Conservation (phyloP, 2,797 vertebrate genomes). For the Hephaestus fuliginosus region DNA sequence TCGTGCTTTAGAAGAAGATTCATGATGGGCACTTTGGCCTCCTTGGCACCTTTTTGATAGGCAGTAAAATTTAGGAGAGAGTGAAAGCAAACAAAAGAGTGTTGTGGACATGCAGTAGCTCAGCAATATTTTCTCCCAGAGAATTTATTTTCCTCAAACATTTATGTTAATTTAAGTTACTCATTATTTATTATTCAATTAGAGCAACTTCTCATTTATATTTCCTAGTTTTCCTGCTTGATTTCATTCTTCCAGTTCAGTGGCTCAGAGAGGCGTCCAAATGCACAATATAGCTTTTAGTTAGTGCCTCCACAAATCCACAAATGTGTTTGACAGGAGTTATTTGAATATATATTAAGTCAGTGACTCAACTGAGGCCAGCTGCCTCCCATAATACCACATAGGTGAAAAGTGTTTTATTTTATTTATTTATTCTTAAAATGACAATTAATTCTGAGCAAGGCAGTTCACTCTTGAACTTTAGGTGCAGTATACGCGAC, state of each 20-base stretch:
- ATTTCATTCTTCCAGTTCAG: slow-evolving; percentile 13
- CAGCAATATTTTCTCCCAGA: slow-evolving; percentile 28
- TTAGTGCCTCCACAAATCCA: slow-evolving; percentile 37
- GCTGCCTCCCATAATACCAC: not conserved
- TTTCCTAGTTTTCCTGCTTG: slow-evolving; percentile 26
- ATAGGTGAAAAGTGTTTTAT: not conserved
- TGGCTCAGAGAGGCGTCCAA: slow-evolving; percentile 29
- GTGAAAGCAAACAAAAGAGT: slow-evolving; percentile 34
- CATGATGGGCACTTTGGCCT: slow-evolving; percentile 21
- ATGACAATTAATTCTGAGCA: not conserved
- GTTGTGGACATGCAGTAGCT: slow-evolving; percentile 14
- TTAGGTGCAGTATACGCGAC: not conserved
- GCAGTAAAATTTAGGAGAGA: slow-evolving; percentile 23
- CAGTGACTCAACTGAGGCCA: slow-evolving; percentile 25
- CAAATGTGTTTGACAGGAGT: slow-evolving; percentile 35
- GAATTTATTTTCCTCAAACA: slow-evolving; percentile 38
- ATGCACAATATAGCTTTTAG: slow-evolving; percentile 25
- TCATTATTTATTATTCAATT: slow-evolving; percentile 47
- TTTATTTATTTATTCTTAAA: slow-evolving; percentile 16
- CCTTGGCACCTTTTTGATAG: slow-evolving; percentile 33
- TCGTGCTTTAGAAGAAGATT: slow-evolving; percentile 30
- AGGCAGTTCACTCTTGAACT: not conserved
- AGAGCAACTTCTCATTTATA: slow-evolving; percentile 28
- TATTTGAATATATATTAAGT: slow-evolving; percentile 59
- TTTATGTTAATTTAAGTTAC: slow-evolving; percentile 34